Evolutionary conservation across 2,113 vertebrate species (phyloP), one percentile per base, ranked within the genome.

Genomic region (Peromyscus maniculatus): DNA sequence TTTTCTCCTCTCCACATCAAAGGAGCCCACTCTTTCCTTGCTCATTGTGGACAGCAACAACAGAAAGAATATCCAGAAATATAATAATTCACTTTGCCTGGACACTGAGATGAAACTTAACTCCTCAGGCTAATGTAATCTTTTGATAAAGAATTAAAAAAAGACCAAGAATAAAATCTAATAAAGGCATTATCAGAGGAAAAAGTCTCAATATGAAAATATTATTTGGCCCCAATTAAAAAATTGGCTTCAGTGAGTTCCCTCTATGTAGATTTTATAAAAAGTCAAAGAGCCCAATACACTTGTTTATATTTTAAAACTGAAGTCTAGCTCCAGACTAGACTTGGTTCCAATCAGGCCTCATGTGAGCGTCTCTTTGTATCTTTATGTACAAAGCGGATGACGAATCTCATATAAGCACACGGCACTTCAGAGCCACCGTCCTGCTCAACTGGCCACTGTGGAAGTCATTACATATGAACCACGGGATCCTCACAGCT

Each of bases 11-110:
- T 95, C 59, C 98, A 98, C 98, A 99, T 99, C 99, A 99, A 99
- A 99, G 99, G 97, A 98, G 80, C 80, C 88, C 84, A 98, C 97
- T 98, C 96, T 98, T 96, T 96, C 87, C 83, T 94, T 77, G 95
- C 96, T 98, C 96, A 95, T 96, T 98, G 98, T 98, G 98, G 97
- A 97, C 87, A 96, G 93, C 94, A 98, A 97, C 97, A 98, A 98
- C 97, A 99, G 98, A 82, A 97, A 98, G 97, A 97, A 99, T 98
- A 98, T 98, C 98, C 98, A 97, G 98, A 98, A 98, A 99, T 98
- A 98, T 97, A 98, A 98, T 98, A 98, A 98, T 98, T 98, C 97
- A 82, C 91, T 97, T 98, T 98, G 97, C 92, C 96, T 97, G 89
- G 71, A 92, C 95, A 97, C 80, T 97, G 97, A 97, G 98, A 98